Base-by-base conservation (phyloP, 2,888 invertebrate genomes). In the Nomada goodeniana region DNA sequence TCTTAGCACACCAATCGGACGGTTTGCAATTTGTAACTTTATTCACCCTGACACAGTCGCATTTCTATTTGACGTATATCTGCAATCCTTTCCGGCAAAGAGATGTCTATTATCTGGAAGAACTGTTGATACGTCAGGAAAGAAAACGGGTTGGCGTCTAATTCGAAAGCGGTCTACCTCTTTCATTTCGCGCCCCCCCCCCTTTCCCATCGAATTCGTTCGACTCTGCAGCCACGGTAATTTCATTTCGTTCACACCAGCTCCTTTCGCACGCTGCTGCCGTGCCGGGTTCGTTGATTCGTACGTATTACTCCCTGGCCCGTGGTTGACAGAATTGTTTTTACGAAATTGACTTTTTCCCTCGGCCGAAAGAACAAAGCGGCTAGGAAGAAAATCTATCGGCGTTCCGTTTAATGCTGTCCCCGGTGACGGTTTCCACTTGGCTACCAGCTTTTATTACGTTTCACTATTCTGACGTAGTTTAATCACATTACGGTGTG, bases 291-390 rank as follows among this genome's bases (percentile, higher is more conserved):
- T 42, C 79, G 78, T 88, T 87, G 86, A 90, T 87, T 88, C 82
- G 82, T 86, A 85, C 86, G 85, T 89, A 90, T 90, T 89, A 86
- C 88, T 82, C 82, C 77, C 82, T 82, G 86, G 83, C 82, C 83
- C 83, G 83, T 80, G 86, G 85, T 90, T 83, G 83, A 80, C 88
- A 84, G 86, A 91, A 91, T 90, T 91, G 91, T 91, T 91, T 91
- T 90, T 89, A 88, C 89, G 88, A 91, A 91, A 91, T 91, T 91
- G 90, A 91, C 90, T 90, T 90, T 89, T 88, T 85, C 88, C 83
- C 80, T 81, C 64, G 69, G 68, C 72, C 67, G 81, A 76, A 81
- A 76, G 86, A 79, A 84, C 70, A 86, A 84, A 81, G 84, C 76
- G 50, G 44, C 70, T 26, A 60, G 61, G 61, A 76, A 78, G 77